Percentiles rank a stretch among this genome's conserved stretches.
Evolutionary conservation across 2,797 vertebrate genomes (phyloP).

Genomic region (Lepidocolaptes lacrymiger): DNA sequence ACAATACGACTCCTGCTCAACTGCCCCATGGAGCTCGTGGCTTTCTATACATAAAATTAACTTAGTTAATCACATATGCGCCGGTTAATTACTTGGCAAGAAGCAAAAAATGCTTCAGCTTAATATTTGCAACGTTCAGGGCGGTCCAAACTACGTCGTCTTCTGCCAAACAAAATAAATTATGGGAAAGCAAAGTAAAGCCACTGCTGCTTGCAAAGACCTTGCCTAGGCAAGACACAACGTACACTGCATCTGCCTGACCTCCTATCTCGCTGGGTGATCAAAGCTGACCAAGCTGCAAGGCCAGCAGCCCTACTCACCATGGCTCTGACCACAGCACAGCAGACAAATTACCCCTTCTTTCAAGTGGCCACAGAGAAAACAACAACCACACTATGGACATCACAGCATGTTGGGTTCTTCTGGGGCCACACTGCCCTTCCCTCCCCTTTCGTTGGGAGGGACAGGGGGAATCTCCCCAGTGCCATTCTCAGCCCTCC

Average conservation of each 20-base stretch:
- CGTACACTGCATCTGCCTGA: background rate
- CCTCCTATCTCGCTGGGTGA: background rate
- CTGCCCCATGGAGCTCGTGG: background rate
- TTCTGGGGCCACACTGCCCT: background rate
- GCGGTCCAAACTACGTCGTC: background rate
- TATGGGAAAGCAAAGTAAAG: background rate
- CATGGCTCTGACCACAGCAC: background rate
- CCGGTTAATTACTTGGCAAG: background rate
- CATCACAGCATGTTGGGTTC: accelerated
- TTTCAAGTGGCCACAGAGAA: background rate
- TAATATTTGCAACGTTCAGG: background rate
- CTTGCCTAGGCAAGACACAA: background rate
- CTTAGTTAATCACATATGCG: accelerated
- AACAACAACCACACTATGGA: accelerated
- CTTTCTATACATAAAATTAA: background rate
- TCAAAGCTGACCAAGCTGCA: background rate
- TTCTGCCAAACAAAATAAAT: constrained; percentile 32
- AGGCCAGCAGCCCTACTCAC: background rate
- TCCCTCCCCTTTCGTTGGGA: accelerated
- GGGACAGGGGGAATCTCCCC: background rate
- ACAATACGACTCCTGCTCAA: background rate
- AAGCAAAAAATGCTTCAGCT: background rate
- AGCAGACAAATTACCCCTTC: background rate
- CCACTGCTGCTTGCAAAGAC: background rate
- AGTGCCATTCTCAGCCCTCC: background rate